Percentiles rank a stretch among this genome's conserved stretches.
Conservation (phyloP, 2,888 invertebrate genomes). For the Xestoiulus laeticollis region DNA sequence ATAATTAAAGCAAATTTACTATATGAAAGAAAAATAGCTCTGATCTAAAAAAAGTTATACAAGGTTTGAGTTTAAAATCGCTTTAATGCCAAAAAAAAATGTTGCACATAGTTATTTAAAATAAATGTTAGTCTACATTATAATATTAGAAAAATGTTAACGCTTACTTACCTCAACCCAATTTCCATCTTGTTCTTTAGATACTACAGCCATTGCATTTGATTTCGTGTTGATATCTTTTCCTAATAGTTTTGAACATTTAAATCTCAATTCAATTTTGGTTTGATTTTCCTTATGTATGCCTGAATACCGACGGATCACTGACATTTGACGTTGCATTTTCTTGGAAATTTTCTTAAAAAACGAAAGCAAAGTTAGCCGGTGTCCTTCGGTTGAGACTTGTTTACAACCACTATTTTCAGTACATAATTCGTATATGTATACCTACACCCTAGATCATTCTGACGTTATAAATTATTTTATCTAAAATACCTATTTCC, state of each 20-base stretch:
- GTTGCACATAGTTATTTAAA: too few species aligned
- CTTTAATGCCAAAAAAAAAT: too few species aligned
- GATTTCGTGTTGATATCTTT: conserved; percentile 28
- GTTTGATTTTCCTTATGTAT: not conserved
- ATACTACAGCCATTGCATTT: conserved; percentile 15
- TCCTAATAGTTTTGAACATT: not conserved
- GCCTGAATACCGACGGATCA: not conserved
- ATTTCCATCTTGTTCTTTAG: not conserved
- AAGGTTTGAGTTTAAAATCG: too few species aligned
- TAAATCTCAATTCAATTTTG: conserved; percentile 14
- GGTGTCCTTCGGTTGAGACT: not conserved
- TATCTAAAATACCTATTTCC: not conserved
- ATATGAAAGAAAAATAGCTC: too few species aligned
- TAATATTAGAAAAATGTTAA: not conserved
- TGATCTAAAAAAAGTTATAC: too few species aligned
- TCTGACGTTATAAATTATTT: not conserved
- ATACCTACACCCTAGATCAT: not conserved
- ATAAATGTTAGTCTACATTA: too few species aligned
- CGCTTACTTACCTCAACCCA: conserved; percentile 23
- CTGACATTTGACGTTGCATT: not conserved
- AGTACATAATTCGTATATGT: not conserved
- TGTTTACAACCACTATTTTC: not conserved
- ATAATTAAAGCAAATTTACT: too few species aligned
- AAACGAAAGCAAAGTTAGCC: not conserved
- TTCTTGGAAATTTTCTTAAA: not conserved